Evolutionary conservation across 1,140 invertebrate genomes (phyloP), one percentile per base, ranked within the genome.

Genomic region (Apolygus lucorum): DNA sequence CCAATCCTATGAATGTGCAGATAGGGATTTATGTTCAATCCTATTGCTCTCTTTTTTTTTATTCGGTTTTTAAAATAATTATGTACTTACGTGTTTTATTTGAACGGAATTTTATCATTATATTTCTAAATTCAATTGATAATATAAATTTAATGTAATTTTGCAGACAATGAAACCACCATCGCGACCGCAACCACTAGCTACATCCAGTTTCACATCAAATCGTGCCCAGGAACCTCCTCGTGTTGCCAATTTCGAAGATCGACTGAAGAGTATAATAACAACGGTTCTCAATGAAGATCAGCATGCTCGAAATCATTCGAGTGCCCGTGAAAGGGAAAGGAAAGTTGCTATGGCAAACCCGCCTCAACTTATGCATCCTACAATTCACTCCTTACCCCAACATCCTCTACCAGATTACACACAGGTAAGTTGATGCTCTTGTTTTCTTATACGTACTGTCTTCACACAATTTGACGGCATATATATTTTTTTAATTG

Each of bases 261-360:
- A 95, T 78, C 83, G 92, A n/a, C 81, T 96, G 2, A 94, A 95
- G 78, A 92, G 89, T 78, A 94, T 96, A 64, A 95, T 96, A 67
- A 94, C 92, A 1, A 92, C 89, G 49, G 91, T 92, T 22, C 78
- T 96, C 1, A 94, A 95, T 78, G 92, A 94, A 76, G 90, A 93
- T 78, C 85, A 88, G 70, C 83, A 84, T 69, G 83, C 83, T 70
- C 79, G 84, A 28, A 81, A 78, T 69, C 76, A 76, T 42, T n/a
- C 67, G 21, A 28, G 66, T 26, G 21, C 49, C 63, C 63, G 71
- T 63, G 72, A 69, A 59, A 67, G 66, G 63, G 70, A 68, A 52
- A 73, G 52, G 66, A 70, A 63, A 34, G 28, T 34, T 34, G 24
- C 21, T 27, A 17, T 28, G 17, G 17, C 17, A 63, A 59, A 42